Base-by-base conservation (phyloP, 2,113 vertebrate species). In the Himantopus leucocephalus region DNA sequence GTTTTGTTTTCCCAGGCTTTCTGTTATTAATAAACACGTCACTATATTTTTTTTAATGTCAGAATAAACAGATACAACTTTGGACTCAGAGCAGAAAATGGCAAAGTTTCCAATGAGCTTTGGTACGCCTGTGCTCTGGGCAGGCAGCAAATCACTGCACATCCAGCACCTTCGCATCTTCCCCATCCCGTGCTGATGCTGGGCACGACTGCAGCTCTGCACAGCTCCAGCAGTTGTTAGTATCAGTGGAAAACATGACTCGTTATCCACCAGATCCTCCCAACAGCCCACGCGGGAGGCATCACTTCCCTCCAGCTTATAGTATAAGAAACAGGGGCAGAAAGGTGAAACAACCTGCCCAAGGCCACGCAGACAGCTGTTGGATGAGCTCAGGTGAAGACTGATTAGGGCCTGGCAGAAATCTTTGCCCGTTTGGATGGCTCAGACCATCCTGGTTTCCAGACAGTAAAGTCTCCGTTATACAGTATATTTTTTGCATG, bases 401-500 rank as follows among this genome's bases (percentile, higher is more conserved):
- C 47, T 48, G 20, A 4, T 3, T 35, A 35, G n/a, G 21, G 45
- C 22, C 71, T 41, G 27, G 62, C 26, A 88, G 73, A 60, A 87
- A 70, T 64, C 48, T 52, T 22, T 55, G 18, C 59, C 62, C 52
- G 15, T 76, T 85, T 0, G 2, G 23, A 59, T 0, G 14, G 63
- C 62, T 94, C 70, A 90, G 70, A 62, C 10, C 0, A 0, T 39
- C 23, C 58, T 88, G 45, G 39, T 63, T 94, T 82, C 64, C 74
- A 90, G 76, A 70, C 12, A 70, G 66, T 19, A 90, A 94, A 91
- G 67, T 45, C 53, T 90, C 87, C 41, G 88, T 94, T 94, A 88
- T 39, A 35, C 58, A 94, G 83, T 73, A 24, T 14, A 78, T 77
- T 89, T 94, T 95, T 95, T 94, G 70, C 91, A 91, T 91, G 77